Conservation (phyloP, 2,797 vertebrate species). For the Babyrousa celebensis region DNA sequence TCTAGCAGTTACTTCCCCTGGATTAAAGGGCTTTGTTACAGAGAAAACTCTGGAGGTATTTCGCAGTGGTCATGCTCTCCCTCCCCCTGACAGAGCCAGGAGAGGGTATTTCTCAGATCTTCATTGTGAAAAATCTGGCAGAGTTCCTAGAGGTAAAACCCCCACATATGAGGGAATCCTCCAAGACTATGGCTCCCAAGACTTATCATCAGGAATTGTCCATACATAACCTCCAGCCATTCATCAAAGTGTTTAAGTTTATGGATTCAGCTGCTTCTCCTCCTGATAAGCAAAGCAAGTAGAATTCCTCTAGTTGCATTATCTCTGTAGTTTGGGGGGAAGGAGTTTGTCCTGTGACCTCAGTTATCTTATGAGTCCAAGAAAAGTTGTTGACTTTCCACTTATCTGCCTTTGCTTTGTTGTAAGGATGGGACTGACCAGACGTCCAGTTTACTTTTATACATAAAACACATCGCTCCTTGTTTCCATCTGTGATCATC, state of each 20-base stretch:
- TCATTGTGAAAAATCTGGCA: neutral
- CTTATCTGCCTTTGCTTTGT: neutral
- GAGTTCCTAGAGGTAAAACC: neutral
- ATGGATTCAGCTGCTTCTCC: neutral
- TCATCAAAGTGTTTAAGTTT: neutral
- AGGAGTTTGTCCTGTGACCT: neutral
- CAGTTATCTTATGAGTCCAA: neutral
- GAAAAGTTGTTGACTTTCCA: constrained; percentile 4
- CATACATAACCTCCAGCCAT: neutral
- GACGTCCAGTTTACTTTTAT: neutral
- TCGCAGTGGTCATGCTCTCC: neutral
- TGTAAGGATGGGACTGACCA: neutral
- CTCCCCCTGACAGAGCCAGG: neutral
- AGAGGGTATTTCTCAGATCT: neutral
- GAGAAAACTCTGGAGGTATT: neutral
- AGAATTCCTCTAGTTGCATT: neutral
- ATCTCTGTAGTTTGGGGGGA: neutral
- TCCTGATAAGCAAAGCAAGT: neutral
- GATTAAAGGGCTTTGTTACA: neutral
- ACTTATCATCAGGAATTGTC: neutral
- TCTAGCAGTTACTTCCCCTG: neutral
- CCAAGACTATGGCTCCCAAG: neutral
- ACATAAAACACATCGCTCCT: neutral
- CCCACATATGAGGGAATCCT: neutral
- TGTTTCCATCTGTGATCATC: neutral